Evolutionary conservation across 1,140 invertebrate genomes (phyloP).

Genomic region (Trichogramma pretiosum): DNA sequence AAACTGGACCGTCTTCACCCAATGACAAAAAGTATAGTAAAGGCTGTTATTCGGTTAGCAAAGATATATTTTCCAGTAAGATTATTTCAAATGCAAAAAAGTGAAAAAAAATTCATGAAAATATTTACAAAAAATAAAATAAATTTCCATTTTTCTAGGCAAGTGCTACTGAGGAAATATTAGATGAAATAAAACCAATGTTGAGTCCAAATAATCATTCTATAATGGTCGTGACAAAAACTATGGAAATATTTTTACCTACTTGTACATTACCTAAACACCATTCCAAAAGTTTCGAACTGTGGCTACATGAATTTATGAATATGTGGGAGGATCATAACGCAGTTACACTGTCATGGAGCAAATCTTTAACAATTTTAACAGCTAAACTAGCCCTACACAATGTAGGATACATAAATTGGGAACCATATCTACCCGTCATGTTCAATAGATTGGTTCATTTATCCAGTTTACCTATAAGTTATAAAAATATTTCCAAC

Average conservation of each 20-base stretch:
- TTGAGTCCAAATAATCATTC: slow-evolving; percentile 60
- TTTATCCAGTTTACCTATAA: slow-evolving; percentile 70
- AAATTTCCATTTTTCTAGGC: slow-evolving; percentile 27
- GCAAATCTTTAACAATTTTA: slow-evolving; percentile 61
- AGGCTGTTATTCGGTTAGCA: slow-evolving; percentile 25
- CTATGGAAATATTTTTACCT: slow-evolving; percentile 70
- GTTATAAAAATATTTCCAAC: slow-evolving; percentile 51
- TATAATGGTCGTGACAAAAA: slow-evolving; percentile 54
- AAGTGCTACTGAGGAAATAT: slow-evolving; percentile 74
- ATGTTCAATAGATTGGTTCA: slow-evolving; percentile 76
- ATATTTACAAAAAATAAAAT: background rate
- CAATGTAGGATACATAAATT: slow-evolving; percentile 80
- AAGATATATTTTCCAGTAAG: slow-evolving; percentile 43
- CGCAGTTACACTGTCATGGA: slow-evolving; percentile 57
- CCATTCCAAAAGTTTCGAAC: slow-evolving; percentile 54
- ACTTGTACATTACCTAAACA: slow-evolving; percentile 55
- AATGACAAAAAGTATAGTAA: slow-evolving; percentile 25
- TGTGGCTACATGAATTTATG: slow-evolving; percentile 83
- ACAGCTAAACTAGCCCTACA: slow-evolving; percentile 63
- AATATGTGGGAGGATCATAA: slow-evolving; percentile 66
- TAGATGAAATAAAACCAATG: slow-evolving; percentile 72
- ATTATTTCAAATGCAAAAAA: background rate
- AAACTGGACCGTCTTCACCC: too few species aligned
- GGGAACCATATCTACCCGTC: slow-evolving; percentile 70
- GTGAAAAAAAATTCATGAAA: background rate